These are phyloP conservation scores for Menura novaehollandiae DNA, from an alignment of 2,113 vertebrate genomes.

Conservation along the genomic window DNA sequence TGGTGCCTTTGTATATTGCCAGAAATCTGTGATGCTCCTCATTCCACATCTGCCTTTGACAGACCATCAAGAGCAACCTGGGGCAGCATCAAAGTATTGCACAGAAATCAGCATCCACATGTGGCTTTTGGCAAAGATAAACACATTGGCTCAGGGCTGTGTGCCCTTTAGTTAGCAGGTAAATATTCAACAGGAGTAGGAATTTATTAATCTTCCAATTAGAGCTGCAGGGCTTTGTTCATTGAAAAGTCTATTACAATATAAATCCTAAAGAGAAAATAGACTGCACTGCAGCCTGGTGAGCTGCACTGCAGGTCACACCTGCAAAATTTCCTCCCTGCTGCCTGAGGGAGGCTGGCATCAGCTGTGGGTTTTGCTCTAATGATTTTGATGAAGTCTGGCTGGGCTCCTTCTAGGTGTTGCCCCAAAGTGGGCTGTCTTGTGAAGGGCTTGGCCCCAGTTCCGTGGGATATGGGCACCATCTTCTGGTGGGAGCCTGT, in stretches of 20 bases:
- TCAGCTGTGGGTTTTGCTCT: not conserved
- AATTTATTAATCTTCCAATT: not conserved
- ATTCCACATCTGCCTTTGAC: not conserved
- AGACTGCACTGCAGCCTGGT: no score
- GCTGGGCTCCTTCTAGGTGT: not conserved
- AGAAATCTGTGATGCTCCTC: not conserved
- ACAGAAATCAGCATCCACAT: not conserved
- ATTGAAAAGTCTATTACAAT: not conserved
- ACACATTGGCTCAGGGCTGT: not conserved
- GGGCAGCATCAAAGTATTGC: not conserved
- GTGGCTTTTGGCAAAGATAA: not conserved
- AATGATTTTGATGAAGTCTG: rapidly evolving
- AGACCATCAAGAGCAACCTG: not conserved
- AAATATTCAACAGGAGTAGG: not conserved
- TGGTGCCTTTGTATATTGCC: not conserved
- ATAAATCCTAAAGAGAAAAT: not conserved
- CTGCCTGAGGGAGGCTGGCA: not conserved
- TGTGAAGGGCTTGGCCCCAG: not conserved
- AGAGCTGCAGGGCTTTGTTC: not conserved
- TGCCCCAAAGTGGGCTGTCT: rapidly evolving
- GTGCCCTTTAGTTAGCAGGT: not conserved
- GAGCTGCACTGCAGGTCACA: not conserved
- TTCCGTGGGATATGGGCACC: not conserved
- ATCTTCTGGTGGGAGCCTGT: not conserved
- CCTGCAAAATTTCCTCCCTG: not conserved